These are phyloP conservation scores for Enteromius mattozi DNA, from an alignment of 2,797 vertebrate genomes.

Conservation along the genomic window DNA sequence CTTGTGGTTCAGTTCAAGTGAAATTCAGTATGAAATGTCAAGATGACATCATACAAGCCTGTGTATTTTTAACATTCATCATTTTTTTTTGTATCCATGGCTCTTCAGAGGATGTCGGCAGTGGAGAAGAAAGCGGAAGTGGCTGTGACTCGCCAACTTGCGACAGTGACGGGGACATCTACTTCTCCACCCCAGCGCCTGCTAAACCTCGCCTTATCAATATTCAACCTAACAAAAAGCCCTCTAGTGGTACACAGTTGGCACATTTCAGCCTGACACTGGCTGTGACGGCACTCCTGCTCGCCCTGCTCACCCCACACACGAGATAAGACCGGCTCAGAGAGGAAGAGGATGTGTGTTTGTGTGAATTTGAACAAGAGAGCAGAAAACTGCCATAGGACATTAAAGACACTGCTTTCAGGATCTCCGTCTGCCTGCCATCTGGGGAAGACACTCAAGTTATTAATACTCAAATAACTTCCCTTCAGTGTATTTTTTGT, in stretches of 20 bases:
- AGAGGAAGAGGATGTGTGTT: slow-evolving; percentile 34
- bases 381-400: slow-evolving; percentile 76
- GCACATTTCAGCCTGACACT: slow-evolving; percentile 66
- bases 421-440: slow-evolving; percentile 75
- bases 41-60: not conserved
- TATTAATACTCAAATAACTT: slow-evolving; percentile 81
- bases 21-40: not conserved
- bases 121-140: slow-evolving; percentile 92
- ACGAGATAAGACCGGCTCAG: slow-evolving; percentile 74
- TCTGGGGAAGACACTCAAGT: slow-evolving; percentile 69
- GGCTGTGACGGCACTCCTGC: slow-evolving; percentile 68
- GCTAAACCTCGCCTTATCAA: slow-evolving; percentile 38
- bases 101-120: slow-evolving; percentile 77
- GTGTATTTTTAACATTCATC: slow-evolving; percentile 7
- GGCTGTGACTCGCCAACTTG: slow-evolving; percentile 86
- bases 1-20: not conserved
- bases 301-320: slow-evolving; percentile 72
- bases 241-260: slow-evolving; percentile 19
- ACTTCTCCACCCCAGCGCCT: slow-evolving; percentile 80
- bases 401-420: slow-evolving; percentile 78
- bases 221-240: fast-evolving
- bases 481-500: slow-evolving; percentile 74
- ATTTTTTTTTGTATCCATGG: too few relatives aligned
- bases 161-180: slow-evolving; percentile 81
- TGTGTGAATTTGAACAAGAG: slow-evolving; percentile 55